Conservation (phyloP, 2,113 vertebrate species). For the Rousettus leschenaultii region DNA sequence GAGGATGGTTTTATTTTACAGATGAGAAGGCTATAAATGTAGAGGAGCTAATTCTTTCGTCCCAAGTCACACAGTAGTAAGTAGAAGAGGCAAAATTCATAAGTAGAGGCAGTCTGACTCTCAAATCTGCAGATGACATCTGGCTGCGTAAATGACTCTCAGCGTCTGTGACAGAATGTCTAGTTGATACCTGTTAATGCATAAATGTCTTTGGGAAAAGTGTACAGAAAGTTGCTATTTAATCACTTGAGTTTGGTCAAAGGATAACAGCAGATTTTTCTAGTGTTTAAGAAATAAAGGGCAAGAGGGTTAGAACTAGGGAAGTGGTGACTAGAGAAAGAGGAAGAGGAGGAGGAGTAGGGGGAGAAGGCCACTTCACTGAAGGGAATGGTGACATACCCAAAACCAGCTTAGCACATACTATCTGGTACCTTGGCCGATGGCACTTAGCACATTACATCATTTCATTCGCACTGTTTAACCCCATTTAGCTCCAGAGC, state of each 20-base stretch:
- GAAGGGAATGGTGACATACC: not conserved
- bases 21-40: not conserved
- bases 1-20: not conserved
- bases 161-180: not conserved
- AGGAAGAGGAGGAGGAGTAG: not conserved
- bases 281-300: not conserved
- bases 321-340: not conserved
- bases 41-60: not conserved
- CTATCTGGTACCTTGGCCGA: not conserved
- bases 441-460: not conserved
- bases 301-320: not conserved
- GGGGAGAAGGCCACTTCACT: not conserved
- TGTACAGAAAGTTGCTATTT: not conserved
- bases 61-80: not conserved
- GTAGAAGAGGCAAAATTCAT: not conserved
- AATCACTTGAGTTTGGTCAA: not conserved
- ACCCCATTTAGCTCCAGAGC: not conserved
- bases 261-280: conserved; percentile 4
- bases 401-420: not conserved
- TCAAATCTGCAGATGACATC: not conserved
- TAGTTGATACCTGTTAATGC: not conserved
- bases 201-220: not conserved
- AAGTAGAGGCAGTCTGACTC: not conserved
- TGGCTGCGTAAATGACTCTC: not conserved
- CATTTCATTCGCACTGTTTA: not conserved